Percentiles rank a stretch among this genome's conserved stretches.
Evolutionary conservation across 2,113 vertebrate genomes (phyloP).

Genomic region (Talpa occidentalis): DNA sequence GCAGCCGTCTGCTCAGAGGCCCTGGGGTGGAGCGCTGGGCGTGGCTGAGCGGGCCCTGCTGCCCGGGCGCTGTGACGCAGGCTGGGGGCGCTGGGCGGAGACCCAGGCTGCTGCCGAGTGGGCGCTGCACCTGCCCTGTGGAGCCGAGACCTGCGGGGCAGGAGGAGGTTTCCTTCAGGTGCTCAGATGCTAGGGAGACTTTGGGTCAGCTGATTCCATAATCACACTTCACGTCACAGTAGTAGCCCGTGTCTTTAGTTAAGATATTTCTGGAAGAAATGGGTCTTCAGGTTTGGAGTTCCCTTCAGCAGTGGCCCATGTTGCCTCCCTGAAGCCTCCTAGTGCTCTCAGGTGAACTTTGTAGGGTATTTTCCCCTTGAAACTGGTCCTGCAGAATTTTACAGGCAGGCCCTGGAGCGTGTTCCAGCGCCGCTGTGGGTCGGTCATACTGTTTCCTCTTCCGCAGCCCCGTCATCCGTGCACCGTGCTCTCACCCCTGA

Average conservation of each 20-base stretch:
- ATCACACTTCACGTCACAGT: neutral
- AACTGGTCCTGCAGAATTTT: neutral
- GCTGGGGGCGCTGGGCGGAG: too few relatives aligned
- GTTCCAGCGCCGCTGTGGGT: neutral
- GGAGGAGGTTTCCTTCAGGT: neutral
- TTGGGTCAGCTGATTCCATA: neutral
- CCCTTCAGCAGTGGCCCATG: neutral
- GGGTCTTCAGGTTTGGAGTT: neutral
- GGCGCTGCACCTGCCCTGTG: neutral
- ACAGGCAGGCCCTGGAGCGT: neutral
- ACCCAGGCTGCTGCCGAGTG: too few relatives aligned
- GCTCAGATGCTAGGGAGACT: neutral
- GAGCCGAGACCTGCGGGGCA: neutral
- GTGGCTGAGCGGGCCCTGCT: neutral
- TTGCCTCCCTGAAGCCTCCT: constrained; percentile 34
- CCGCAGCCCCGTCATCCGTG: neutral
- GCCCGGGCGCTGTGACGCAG: too few relatives aligned
- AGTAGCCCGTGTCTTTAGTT: neutral
- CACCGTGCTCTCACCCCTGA: neutral
- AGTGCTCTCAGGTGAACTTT: neutral
- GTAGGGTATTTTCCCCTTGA: neutral
- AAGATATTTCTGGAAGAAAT: neutral
- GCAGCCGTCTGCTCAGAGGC: too few relatives aligned
- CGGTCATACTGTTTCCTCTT: neutral
- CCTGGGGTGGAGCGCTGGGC: neutral